Evolutionary conservation across 1,140 invertebrate species (phyloP), one percentile per base, ranked within the genome.

Genomic region (Drosophila grimshawi): DNA sequence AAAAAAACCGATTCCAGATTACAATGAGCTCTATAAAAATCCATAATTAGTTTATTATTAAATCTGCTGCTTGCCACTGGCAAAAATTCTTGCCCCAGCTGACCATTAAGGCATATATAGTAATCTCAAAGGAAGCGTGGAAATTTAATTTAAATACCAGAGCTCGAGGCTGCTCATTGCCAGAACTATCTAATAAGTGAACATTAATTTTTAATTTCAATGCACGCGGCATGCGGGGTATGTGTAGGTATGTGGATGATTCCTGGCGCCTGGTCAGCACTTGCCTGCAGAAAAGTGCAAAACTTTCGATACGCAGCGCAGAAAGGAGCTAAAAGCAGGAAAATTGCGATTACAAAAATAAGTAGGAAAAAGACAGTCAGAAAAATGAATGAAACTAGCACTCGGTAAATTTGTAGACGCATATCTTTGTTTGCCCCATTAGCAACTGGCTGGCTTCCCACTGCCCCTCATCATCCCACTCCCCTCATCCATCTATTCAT

Each of bases 341-440:
- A 33, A 7, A 51, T 41, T 8, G 5, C 11, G 10, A 51, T 46
- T 8, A 7, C 29, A 43, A 62, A 11, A 32, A 66, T n/a, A 33
- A 29, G 10, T n/a, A 32, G 6, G 32, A 19, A 4, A 37, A 45
- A 57, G 32, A 19, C 6, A 2, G 10, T 43, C 4, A 8, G 27
- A 51, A 5, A 68, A 33, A 32, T 41, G 53, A 39, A 56, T 56
- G 52, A 76, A 69, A 64, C 76, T 80, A 64, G 62, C 71, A 45
- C 53, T 72, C 43, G 80, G 83, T 86, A 89, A 88, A 83, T 86
- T 80, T 80, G 80, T 86, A 83, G 75, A 77, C 85, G 80, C 69
- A 83, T 86, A 89, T 88, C 85, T 80, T 57, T 56, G 83, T 60
- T 60, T 78, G 78, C 49, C 76, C 49, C 57, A 57, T 78, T 78